phyloP scores from a whole-genome alignment of 2,113 vertebrate species.

The Odocoileus hemionus region DNA sequence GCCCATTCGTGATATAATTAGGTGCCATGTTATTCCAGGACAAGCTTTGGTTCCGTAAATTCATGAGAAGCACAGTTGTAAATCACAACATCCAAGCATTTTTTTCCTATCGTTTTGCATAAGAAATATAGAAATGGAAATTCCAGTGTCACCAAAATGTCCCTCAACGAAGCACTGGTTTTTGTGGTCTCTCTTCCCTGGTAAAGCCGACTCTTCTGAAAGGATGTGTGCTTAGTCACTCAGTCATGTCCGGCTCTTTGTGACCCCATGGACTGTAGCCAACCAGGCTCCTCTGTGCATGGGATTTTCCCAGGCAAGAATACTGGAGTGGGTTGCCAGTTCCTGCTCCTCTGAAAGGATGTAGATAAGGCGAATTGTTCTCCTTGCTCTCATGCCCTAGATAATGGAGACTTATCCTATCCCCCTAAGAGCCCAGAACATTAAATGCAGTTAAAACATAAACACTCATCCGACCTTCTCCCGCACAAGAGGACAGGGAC shows the following conservation, averaged over 20 bases:
- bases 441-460: too few species aligned
- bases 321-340: neutral
- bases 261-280: neutral
- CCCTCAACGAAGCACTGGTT: neutral
- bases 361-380: neutral
- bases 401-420: accelerated
- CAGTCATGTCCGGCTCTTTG: neutral
- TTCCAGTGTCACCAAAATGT: neutral
- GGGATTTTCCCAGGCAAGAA: neutral
- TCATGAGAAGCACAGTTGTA: accelerated
- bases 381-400: neutral
- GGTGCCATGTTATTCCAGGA: accelerated
- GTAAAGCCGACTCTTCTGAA: neutral
- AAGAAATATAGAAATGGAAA: neutral
- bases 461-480: neutral
- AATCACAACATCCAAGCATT: accelerated
- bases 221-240: neutral
- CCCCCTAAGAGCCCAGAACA: neutral
- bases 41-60: neutral
- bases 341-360: neutral
- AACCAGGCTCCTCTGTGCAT: neutral
- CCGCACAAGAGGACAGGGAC: accelerated
- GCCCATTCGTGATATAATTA: accelerated
- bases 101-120: neutral
- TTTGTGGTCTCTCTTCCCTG: neutral